phyloP scores from a whole-genome alignment of 2,113 vertebrate species.

The Eudorcas thomsonii region DNA sequence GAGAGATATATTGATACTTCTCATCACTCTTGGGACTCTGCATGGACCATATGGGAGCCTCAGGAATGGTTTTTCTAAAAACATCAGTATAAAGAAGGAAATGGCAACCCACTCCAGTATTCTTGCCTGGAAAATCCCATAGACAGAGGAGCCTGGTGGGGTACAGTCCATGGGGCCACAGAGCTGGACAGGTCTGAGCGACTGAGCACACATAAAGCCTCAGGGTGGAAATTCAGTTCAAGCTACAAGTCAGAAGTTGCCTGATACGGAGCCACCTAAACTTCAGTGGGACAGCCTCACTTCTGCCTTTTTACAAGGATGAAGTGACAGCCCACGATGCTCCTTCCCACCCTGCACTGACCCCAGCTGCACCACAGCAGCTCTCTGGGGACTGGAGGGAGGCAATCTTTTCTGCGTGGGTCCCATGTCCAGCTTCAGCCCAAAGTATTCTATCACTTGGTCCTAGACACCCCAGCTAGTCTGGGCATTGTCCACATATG shows the following conservation, averaged over 20 bases:
- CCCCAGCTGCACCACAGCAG: neutral
- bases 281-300: accelerated
- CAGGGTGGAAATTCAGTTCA: neutral
- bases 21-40: neutral
- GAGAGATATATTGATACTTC: neutral
- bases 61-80: neutral
- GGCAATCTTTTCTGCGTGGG: neutral
- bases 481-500: neutral
- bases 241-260: neutral
- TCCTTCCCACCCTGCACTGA: neutral
- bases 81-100: neutral
- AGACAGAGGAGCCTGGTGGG: neutral
- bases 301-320: neutral
- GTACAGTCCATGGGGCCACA: neutral
- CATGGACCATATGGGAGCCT: neutral
- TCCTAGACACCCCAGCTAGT: neutral
- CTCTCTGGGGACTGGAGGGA: neutral
- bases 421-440: neutral
- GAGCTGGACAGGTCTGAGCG: neutral
- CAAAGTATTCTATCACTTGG: neutral
- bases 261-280: neutral
- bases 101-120: neutral
- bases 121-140: neutral
- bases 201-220: neutral
- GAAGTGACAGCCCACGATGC: accelerated